Base-by-base conservation (phyloP, 2,888 invertebrate species). In the Stramonita haemastoma region DNA sequence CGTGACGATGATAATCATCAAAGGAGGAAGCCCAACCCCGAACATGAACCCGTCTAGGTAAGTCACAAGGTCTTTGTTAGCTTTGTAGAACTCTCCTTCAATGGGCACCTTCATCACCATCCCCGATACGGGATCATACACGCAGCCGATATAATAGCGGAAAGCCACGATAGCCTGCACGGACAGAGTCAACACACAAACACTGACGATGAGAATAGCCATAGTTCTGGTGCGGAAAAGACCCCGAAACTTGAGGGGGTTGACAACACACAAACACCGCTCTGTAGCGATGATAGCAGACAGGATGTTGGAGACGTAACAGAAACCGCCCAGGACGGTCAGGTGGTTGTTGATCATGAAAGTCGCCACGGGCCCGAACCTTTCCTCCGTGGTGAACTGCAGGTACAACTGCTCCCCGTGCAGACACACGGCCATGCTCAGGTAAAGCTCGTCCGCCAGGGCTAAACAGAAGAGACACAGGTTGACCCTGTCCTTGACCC, bases 401-500 rank as follows among this genome's bases (percentile, higher is more conserved):
- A 83, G n/a, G 46, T n/a, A 22, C 19, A 83, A 22, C 83, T 83
- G 36, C 83, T 83, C 83, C 1, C 83, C 83, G 46, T 36, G 46
- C 13, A 83, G 36, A 5, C 36, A 83, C 26, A 83, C 22, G 36
- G 83, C 46, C 83, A 46, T 17, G 26, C 26, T 83, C 46, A 83
- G 13, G 46, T 83, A 83, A 26, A 46, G 32, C 46, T n/a, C 46
- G 83, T 83, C 83, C 1, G 83, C 83, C 32, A 83, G 32, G 26
- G 83, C 8, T 6, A 83, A 13, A 8, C 46, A 19, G 46, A 83
- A 83, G 26, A 83, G 83, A 13, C 83, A 83, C 32, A 83, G 83
- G 83, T 83, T 83, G 83, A 83, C 83, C 15, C 83, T 46, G 46
- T 83, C 83, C 46, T 22, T 83, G 46, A 83, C 26, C 22, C 83